Conservation (phyloP, 2,797 vertebrate species). For the Ctenopoma multispine region DNA sequence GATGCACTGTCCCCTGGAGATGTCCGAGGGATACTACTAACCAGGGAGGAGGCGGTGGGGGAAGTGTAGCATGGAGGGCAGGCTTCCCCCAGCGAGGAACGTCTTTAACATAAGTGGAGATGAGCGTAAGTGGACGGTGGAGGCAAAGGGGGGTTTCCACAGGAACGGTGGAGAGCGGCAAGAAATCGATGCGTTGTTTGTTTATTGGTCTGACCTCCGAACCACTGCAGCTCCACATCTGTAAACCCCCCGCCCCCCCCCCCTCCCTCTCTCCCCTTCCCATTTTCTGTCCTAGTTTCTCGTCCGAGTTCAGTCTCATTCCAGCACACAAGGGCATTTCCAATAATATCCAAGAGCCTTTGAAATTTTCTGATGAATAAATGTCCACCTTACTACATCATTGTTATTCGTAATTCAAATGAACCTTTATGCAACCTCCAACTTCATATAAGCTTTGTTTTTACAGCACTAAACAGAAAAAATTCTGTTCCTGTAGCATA, state of each 20-base stretch:
- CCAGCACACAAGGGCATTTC: constrained; percentile 8
- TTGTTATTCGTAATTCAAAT: neutral
- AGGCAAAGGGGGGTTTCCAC: constrained; percentile 53
- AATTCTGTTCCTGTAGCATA: no score
- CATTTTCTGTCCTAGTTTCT: neutral
- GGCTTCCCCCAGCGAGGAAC: constrained; percentile 43
- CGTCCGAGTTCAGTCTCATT: constrained; percentile 2
- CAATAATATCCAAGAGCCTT: neutral
- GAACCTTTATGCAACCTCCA: neutral
- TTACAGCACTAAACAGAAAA: no score
- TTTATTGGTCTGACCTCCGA: constrained; percentile 77
- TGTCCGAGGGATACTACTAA: constrained; percentile 55
- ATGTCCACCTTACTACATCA: constrained; percentile 12
- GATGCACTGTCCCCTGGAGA: constrained; percentile 62
- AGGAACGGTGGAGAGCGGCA: constrained; percentile 53
- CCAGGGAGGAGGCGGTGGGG: constrained; percentile 21
- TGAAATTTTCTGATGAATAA: constrained; percentile 12
- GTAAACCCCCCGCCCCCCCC: neutral
- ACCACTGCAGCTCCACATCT: constrained; percentile 48
- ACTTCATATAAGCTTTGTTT: neutral
- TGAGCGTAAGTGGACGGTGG: constrained; percentile 56
- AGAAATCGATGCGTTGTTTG: constrained; percentile 80
- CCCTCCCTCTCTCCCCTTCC: neutral
- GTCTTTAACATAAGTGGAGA: constrained; percentile 72
- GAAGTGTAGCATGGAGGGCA: neutral